Evolutionary conservation across 2,888 invertebrate species (phyloP).

Genomic region (Trachelus iudaicus): DNA sequence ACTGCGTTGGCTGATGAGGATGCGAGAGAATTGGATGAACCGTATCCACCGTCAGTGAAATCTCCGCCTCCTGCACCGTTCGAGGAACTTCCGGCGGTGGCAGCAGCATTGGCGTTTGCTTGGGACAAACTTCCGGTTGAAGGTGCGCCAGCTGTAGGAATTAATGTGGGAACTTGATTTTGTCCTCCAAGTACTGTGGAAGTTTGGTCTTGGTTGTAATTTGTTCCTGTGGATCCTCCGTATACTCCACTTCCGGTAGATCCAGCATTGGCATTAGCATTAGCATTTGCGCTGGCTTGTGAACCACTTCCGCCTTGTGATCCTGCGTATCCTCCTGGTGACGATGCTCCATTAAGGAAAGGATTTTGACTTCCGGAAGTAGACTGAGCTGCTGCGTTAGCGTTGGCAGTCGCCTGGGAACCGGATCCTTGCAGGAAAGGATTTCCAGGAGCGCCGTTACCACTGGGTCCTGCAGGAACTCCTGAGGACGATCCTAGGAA

Average conservation of each 20-base stretch:
- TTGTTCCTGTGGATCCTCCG: conserved; percentile 1
- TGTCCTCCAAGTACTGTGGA: neutral
- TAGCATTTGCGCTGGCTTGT: conserved; percentile 17
- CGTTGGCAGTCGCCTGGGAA: conserved; percentile 8
- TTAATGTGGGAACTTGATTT: neutral
- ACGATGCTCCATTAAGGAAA: conserved; percentile 8
- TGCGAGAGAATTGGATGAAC: conserved; percentile 25
- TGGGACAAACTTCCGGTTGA: neutral
- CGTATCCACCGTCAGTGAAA: neutral
- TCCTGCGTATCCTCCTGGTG: conserved; percentile 13
- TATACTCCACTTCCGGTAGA: neutral
- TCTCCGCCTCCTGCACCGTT: conserved; percentile 16
- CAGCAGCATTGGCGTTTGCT: conserved; percentile 12
- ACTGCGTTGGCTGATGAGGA: conserved; percentile 31
- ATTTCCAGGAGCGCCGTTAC: neutral
- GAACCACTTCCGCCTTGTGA: conserved; percentile 7
- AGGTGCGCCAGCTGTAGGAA: neutral
- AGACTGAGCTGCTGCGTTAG: conserved; percentile 16
- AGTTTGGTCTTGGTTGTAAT: neutral
- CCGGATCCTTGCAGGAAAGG: conserved; percentile 7
- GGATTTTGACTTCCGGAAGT: conserved; percentile 9
- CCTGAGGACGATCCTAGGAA: neutral
- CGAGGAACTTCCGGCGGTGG: conserved; percentile 7
- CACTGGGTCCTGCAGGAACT: neutral
- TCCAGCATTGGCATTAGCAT: conserved; percentile 23